phyloP scores from a whole-genome alignment of 2,888 invertebrate species.

The Orthonevra nobilis region DNA sequence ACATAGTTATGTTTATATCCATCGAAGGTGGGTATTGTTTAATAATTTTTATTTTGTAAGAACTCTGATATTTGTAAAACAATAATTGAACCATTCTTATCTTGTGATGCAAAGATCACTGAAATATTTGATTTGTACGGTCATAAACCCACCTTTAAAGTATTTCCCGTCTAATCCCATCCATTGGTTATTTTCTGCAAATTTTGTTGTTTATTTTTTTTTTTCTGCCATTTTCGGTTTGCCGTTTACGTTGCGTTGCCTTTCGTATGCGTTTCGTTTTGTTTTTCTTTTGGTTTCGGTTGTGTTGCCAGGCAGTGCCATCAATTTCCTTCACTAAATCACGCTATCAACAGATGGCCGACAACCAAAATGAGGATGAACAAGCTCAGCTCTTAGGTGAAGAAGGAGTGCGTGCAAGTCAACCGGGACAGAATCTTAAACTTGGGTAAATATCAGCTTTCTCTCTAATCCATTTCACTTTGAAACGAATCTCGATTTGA shows the following conservation, averaged over 20 bases:
- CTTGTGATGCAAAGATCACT: too few relatives aligned
- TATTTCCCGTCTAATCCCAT: background rate
- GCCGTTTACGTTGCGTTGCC: constrained; percentile 40
- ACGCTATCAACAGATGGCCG: constrained; percentile 92
- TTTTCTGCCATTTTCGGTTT: constrained; percentile 58
- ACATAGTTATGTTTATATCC: background rate
- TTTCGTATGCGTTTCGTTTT: constrained; percentile 62
- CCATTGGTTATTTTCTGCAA: constrained; percentile 35
- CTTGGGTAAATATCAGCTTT: constrained; percentile 91
- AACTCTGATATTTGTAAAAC: too few relatives aligned
- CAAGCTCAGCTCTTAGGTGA: constrained; percentile 97
- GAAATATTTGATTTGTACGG: too few relatives aligned
- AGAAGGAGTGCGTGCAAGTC: constrained; percentile 92
- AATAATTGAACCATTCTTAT: too few relatives aligned
- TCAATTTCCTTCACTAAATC: constrained; percentile 80
- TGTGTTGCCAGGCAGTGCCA: constrained; percentile 83
- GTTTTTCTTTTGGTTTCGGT: constrained; percentile 81
- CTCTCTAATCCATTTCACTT: constrained; percentile 66
- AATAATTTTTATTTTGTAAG: too few relatives aligned
- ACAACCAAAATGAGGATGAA: constrained; percentile 97
- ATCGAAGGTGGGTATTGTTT: constrained; percentile 48
- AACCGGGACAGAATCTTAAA: constrained; percentile 94
- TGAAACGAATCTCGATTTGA: constrained; percentile 13
- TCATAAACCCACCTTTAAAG: constrained; percentile 39
- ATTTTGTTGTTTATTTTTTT: constrained; percentile 25